A percentile compares a stretch with the other conserved stretches of the same genome.
phyloP scores from a whole-genome alignment of 35 echinoderm and acorn worm genomes.

The Apostichopus japonicus region DNA sequence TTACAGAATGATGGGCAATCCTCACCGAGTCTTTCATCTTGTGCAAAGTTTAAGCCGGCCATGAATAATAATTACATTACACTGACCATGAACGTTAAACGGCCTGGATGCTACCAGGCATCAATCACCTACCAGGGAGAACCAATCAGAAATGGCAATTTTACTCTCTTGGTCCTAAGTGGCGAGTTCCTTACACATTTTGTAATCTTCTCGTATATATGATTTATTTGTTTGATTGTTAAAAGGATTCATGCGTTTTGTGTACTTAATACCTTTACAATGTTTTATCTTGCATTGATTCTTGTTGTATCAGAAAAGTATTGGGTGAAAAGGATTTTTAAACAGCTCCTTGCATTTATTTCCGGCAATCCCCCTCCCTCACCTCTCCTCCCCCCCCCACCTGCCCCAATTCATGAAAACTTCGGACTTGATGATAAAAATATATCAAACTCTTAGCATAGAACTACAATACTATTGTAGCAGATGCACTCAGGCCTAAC shows the following conservation, averaged over 20 bases:
- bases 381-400: no score
- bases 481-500: no score
- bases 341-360: no score
- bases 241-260: not conserved
- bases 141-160: slow-evolving; percentile 86
- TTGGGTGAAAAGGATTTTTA: no score
- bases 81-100: slow-evolving; percentile 71
- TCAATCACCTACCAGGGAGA: slow-evolving; percentile 67
- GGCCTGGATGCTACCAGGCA: slow-evolving; percentile 84
- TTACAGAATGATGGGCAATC: slow-evolving; percentile 62
- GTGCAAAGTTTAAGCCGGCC: slow-evolving; percentile 56
- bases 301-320: no score
- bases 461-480: no score
- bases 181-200: slow-evolving; percentile 54
- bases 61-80: slow-evolving; percentile 76
- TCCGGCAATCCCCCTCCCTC: no score
- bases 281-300: no score
- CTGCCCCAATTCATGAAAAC: no score
- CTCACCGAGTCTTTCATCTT: slow-evolving; percentile 41
- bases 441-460: no score
- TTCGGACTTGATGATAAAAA: no score
- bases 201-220: not conserved
- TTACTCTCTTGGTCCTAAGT: slow-evolving; percentile 88
- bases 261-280: no score
- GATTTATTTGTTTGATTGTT: not conserved